These are phyloP conservation scores for Perca schrenkii DNA, from an alignment of 2,113 vertebrate genomes.

Conservation along the genomic window DNA sequence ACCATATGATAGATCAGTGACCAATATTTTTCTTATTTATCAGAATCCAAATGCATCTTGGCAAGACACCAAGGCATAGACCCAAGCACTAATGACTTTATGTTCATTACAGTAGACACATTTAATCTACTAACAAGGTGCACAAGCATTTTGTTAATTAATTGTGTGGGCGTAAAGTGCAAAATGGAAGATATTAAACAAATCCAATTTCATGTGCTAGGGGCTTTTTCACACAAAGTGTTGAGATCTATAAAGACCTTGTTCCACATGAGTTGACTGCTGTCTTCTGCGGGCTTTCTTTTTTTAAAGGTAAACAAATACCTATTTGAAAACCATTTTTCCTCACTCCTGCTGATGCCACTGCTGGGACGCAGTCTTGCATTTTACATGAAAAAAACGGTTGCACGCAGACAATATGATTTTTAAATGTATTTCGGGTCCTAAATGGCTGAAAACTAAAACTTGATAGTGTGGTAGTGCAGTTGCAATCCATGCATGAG, in stretches of 20 bases:
- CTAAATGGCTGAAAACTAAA: background rate
- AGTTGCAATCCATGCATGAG: background rate
- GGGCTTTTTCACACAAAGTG: constrained; percentile 24
- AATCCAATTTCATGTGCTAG: constrained; percentile 38
- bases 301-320: background rate
- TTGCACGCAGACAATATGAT: background rate
- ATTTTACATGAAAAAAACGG: constrained; percentile 5
- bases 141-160: constrained; percentile 61
- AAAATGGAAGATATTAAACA: constrained; percentile 54
- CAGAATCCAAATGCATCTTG: constrained; percentile 37
- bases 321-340: background rate
- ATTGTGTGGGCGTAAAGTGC: constrained; percentile 50
- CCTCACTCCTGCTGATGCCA: background rate
- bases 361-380: background rate
- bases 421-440: background rate
- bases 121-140: constrained; percentile 58
- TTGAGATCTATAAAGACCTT: constrained; percentile 16
- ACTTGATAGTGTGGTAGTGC: background rate
- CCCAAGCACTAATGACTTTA: constrained; percentile 51
- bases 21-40: constrained; percentile 25
- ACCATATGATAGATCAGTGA: constrained; percentile 1
- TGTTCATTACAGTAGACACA: constrained; percentile 56
- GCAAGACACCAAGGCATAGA: constrained; percentile 30
- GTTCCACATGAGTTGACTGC: constrained; percentile 5
- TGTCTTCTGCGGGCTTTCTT: background rate